Evolutionary conservation across 2,113 vertebrate species (phyloP).

Genomic region (Colinus virginianus): DNA sequence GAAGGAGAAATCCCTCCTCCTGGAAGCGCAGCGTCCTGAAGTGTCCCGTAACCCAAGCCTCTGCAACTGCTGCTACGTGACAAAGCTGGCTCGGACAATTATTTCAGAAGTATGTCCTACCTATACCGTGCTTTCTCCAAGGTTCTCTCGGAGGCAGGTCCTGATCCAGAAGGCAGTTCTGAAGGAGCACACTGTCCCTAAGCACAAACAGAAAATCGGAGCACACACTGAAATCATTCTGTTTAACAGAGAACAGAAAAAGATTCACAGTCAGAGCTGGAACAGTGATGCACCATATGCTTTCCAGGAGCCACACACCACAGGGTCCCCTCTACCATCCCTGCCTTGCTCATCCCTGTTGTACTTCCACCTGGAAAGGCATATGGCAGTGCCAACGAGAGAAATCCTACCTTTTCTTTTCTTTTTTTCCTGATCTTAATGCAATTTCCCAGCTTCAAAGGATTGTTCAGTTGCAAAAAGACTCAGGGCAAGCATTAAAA

Average conservation of each 20-base stretch:
- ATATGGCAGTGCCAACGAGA: slow-evolving; percentile 44
- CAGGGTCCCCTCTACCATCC: neutral
- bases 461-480: slow-evolving; percentile 18
- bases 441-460: slow-evolving; percentile 1
- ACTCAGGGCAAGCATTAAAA: neutral
- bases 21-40: neutral
- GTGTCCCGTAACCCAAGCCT: neutral
- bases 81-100: neutral
- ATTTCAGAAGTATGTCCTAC: neutral
- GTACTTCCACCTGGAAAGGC: slow-evolving; percentile 65
- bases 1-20: neutral
- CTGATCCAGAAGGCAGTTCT: neutral
- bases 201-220: neutral
- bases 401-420: neutral
- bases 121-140: neutral
- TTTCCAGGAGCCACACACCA: slow-evolving; percentile 30
- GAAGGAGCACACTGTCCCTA: neutral
- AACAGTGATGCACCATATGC: slow-evolving; percentile 28
- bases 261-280: slow-evolving; percentile 36
- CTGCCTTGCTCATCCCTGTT: slow-evolving; percentile 38
- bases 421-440: neutral
- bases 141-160: neutral
- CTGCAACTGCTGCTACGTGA: neutral
- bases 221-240: neutral
- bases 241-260: neutral